Evolutionary conservation across 2,113 vertebrate genomes (phyloP), one percentile per base, ranked within the genome.

Genomic region (Mesitornis unicolor): DNA sequence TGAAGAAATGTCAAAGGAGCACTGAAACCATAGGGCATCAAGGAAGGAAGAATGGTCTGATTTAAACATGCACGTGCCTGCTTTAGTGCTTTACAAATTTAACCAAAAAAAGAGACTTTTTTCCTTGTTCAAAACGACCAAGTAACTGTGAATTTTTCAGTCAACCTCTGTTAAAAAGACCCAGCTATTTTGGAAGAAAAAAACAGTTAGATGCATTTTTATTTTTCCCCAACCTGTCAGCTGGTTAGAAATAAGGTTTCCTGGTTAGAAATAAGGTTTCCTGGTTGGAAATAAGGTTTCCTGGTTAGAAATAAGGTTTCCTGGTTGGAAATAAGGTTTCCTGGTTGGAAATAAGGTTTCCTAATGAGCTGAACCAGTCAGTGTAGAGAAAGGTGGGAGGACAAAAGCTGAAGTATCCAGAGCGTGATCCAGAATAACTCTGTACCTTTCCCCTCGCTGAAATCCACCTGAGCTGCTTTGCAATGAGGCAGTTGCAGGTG

Each of bases 41-140:
- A 29, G 8, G 10, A 22, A 33, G 53, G 64, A 7, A 10, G 45
- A 75, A 83, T 10, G 2, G 26, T 68, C 54, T 1, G 14, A 19
- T 75, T 45, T 40, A n/a, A 79, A 51, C 4, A 19, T 1, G 10
- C 6, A 9, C 11, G 1, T 36, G n/a, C 19, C 67, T 19, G 16
- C 7, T 57, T 64, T 12, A 22, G 18, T 42, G n/a, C 48, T 70
- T 53, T 8, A 6, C 50, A 43, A 42, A n/a, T 9, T 26, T 9
- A 0, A n/a, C n/a, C n/a, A n/a, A n/a, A 13, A 36, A 56, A 67
- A 7, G 18, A 63, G 6, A 3, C 0, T 20, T 43, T 64, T 28
- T 31, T n/a, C n/a, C n/a, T 60, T 43, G 9, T 57, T 35, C 28
- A 35, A 42, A 57, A 24, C 21, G 20, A 28, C 18, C 16, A 50